phyloP scores from a whole-genome alignment of 2,888 invertebrate genomes.

The Zaprionus bogoriensis region DNA sequence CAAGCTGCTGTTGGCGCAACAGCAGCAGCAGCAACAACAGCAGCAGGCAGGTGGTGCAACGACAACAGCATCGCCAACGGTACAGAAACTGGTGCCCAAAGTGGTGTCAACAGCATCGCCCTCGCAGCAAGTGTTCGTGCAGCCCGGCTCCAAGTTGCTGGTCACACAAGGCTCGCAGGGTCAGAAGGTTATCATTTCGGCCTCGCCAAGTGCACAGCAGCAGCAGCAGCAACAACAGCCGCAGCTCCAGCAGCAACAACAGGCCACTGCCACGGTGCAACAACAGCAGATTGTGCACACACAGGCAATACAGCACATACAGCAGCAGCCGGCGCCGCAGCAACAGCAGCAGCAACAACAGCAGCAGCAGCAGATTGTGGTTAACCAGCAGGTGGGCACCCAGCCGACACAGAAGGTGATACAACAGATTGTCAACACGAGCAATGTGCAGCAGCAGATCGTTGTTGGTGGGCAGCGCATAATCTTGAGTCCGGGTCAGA shows the following conservation, averaged over 20 bases:
- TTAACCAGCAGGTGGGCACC: conserved; percentile 53
- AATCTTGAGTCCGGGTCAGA: conserved; percentile 82
- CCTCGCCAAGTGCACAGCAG: conserved; percentile 49
- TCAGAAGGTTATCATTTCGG: conserved; percentile 82
- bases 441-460: conserved; percentile 82
- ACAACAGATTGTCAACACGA: conserved; percentile 82
- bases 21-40: conserved; percentile 57
- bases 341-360: conserved; percentile 41
- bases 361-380: conserved; percentile 65
- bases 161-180: conserved; percentile 82
- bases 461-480: conserved; percentile 83
- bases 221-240: conserved; percentile 50
- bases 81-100: conserved; percentile 69
- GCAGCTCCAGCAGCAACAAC: conserved; percentile 51
- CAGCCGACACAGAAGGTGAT: conserved; percentile 81
- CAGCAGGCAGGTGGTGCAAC: conserved; percentile 10
- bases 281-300: conserved; percentile 70
- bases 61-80: conserved; percentile 41
- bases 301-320: conserved; percentile 50
- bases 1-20: conserved; percentile 64
- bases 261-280: conserved; percentile 42
- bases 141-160: conserved; percentile 80
- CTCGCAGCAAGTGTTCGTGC: conserved; percentile 80
- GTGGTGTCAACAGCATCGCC: conserved; percentile 46
- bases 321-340: conserved; percentile 34